Percentiles rank a stretch among this genome's conserved stretches.
Evolutionary conservation across 2,797 vertebrate species (phyloP).

Genomic region (Brachymystax lenok): DNA sequence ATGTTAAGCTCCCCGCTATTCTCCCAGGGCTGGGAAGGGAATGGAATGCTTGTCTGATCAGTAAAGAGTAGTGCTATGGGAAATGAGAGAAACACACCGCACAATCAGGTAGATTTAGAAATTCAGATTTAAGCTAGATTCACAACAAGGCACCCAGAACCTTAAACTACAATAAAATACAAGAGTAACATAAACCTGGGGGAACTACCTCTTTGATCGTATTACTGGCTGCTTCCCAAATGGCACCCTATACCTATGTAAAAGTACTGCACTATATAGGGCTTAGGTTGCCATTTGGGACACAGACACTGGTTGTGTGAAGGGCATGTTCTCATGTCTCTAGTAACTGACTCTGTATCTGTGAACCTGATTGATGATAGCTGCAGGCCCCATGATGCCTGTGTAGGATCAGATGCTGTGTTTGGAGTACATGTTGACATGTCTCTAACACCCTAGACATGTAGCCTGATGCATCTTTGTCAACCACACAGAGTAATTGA

Average conservation of each 20-base stretch:
- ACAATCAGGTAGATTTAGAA: not conserved
- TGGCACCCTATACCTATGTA: not conserved
- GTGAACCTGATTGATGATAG: conserved; percentile 61
- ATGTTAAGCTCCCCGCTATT: not conserved
- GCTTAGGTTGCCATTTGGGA: not conserved
- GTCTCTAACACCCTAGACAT: conserved; percentile 41
- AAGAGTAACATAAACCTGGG: too few species aligned
- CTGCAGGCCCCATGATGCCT: conserved; percentile 11
- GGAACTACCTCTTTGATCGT: too few species aligned
- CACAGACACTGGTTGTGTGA: not conserved
- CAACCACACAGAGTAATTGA: conserved; percentile 79
- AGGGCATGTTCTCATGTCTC: not conserved
- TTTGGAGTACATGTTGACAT: conserved; percentile 46
- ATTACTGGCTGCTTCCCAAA: too few species aligned
- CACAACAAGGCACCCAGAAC: not conserved
- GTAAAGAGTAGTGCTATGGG: not conserved
- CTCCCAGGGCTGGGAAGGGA: not conserved
- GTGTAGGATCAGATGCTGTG: conserved; percentile 49
- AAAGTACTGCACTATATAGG: not conserved
- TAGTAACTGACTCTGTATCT: conserved; percentile 2
- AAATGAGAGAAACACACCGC: not conserved
- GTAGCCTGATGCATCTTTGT: conserved; percentile 24
- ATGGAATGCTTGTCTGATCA: not conserved
- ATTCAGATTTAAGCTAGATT: not conserved
- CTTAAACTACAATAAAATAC: too few species aligned